These are phyloP conservation scores for Stichopus chloronotus DNA, from an alignment of 35 echinoderm and acorn worm species.

Conservation along the genomic window DNA sequence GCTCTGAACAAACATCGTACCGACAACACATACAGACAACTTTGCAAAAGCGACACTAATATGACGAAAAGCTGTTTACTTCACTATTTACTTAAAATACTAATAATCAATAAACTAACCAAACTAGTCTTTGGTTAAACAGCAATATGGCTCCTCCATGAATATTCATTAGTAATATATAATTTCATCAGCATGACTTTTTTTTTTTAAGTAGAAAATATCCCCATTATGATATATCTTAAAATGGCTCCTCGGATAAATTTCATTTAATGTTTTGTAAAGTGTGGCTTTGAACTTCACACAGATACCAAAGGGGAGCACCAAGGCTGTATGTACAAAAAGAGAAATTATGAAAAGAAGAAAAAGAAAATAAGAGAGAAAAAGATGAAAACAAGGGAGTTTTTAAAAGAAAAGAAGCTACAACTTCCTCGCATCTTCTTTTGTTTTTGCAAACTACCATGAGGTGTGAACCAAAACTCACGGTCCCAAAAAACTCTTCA, in stretches of 20 bases:
- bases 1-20: conserved; percentile 46
- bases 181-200: conserved; percentile 43
- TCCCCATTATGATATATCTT: conserved; percentile 58
- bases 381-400: neutral
- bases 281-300: conserved; percentile 47
- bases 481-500: conserved; percentile 1
- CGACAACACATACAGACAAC: conserved; percentile 50
- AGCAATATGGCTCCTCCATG: conserved; percentile 62
- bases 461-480: conserved; percentile 37
- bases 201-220: conserved; percentile 62
- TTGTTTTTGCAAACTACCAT: conserved; percentile 5
- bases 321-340: conserved; percentile 53
- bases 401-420: neutral
- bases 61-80: conserved; percentile 39
- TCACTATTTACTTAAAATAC: conserved; percentile 54
- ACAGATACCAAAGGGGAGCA: conserved; percentile 57
- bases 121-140: conserved; percentile 57
- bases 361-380: conserved; percentile 11
- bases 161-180: conserved; percentile 59
- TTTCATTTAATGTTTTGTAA: neutral
- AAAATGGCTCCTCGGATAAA: conserved; percentile 35
- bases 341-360: conserved; percentile 2
- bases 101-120: conserved; percentile 33
- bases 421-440: conserved; percentile 16
- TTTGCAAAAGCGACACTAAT: conserved; percentile 54